phyloP scores from a whole-genome alignment of 2,797 vertebrate genomes.

The Parauchenoglanis punctatus region DNA sequence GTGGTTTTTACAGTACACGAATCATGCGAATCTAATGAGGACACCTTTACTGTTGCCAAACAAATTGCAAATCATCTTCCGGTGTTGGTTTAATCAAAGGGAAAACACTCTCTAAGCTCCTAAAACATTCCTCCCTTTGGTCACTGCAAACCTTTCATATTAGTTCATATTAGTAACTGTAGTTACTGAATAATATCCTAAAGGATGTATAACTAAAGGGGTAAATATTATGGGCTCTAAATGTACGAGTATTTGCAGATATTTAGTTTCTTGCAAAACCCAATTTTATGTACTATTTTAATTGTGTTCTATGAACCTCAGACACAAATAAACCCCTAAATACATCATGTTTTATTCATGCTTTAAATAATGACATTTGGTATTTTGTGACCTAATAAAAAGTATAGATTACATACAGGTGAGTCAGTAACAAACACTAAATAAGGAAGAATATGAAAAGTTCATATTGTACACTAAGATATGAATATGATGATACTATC shows the following conservation, averaged over 20 bases:
- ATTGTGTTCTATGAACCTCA: neutral
- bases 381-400: neutral
- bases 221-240: neutral
- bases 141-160: neutral
- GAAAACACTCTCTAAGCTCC: neutral
- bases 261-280: neutral
- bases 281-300: neutral
- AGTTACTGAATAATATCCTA: neutral
- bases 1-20: slow-evolving; percentile 67
- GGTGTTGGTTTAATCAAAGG: neutral
- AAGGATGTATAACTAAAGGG: neutral
- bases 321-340: neutral
- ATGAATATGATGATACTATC: neutral
- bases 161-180: neutral
- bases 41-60: neutral
- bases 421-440: neutral
- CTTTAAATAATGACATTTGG: neutral
- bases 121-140: neutral
- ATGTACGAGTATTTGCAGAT: neutral
- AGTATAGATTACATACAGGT: neutral
- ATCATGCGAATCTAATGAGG: slow-evolving; percentile 18
- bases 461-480: neutral
- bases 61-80: slow-evolving; percentile 14
- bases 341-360: neutral
- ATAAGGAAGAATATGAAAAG: neutral